phyloP scores from a whole-genome alignment of 2,888 invertebrate genomes.

The Ceriagrion tenellum region DNA sequence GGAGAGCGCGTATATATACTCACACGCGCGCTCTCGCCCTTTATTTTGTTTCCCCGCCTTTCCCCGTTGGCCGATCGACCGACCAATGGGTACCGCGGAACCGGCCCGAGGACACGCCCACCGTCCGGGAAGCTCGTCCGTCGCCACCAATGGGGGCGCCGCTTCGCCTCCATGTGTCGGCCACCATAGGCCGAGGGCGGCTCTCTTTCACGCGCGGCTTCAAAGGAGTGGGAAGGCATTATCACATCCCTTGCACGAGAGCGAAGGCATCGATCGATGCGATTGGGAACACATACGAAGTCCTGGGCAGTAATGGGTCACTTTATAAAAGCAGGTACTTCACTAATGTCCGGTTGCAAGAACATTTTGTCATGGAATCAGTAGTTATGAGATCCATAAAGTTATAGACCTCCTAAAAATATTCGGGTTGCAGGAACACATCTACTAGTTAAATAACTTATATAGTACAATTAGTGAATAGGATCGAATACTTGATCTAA shows the following conservation, averaged over 20 bases:
- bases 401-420: no score
- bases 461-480: no score
- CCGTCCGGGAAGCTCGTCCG: not conserved
- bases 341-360: no score
- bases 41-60: constrained; percentile 12
- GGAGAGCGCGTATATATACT: not conserved
- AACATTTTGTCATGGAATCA: no score
- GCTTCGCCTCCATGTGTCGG: not conserved
- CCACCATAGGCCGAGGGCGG: not conserved
- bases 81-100: not conserved
- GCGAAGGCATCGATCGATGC: not conserved
- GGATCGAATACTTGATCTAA: no score
- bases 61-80: not conserved
- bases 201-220: not conserved
- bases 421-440: no score
- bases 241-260: no score
- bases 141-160: not conserved
- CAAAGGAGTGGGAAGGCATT: not conserved
- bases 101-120: not conserved
- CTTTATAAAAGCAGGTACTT: no score
- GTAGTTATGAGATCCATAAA: no score
- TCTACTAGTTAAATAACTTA: no score
- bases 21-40: not conserved
- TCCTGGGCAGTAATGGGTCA: not conserved
- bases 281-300: not conserved